These are phyloP conservation scores for Chrysochloris asiatica DNA, from an alignment of 2,113 vertebrate species.

Conservation along the genomic window DNA sequence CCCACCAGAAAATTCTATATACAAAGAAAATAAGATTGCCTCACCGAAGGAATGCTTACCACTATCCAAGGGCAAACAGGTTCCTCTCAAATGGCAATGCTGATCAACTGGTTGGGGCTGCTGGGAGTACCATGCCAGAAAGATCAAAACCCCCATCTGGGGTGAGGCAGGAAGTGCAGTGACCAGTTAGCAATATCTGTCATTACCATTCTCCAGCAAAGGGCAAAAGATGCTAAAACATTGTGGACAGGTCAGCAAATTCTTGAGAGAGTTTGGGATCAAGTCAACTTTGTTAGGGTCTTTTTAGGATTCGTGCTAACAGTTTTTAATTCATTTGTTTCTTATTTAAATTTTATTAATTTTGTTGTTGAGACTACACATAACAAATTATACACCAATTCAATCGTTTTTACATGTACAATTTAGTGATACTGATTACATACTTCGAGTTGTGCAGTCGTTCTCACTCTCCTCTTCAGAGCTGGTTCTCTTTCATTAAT, in stretches of 20 bases:
- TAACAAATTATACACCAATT: too few species aligned
- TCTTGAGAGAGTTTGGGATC: not conserved
- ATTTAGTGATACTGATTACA: too few species aligned
- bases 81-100: not conserved
- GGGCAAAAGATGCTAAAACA: slow-evolving; percentile 14
- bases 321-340: too few species aligned
- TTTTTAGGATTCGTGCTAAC: too few species aligned
- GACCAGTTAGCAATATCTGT: slow-evolving; percentile 4
- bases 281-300: not conserved
- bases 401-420: too few species aligned
- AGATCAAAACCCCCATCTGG: not conserved
- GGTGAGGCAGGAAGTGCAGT: not conserved
- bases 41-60: not conserved
- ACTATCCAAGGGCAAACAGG: not conserved
- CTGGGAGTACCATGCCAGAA: not conserved
- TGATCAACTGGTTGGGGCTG: not conserved
- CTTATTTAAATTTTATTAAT: too few species aligned
- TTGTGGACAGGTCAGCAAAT: not conserved
- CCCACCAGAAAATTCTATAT: not conserved
- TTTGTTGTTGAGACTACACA: too few species aligned
- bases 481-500: too few species aligned
- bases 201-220: not conserved
- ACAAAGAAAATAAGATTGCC: not conserved
- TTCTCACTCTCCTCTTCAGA: too few species aligned
- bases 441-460: too few species aligned